Evolutionary conservation across 2,113 vertebrate species (phyloP).

Genomic region (Odocoileus hemionus): DNA sequence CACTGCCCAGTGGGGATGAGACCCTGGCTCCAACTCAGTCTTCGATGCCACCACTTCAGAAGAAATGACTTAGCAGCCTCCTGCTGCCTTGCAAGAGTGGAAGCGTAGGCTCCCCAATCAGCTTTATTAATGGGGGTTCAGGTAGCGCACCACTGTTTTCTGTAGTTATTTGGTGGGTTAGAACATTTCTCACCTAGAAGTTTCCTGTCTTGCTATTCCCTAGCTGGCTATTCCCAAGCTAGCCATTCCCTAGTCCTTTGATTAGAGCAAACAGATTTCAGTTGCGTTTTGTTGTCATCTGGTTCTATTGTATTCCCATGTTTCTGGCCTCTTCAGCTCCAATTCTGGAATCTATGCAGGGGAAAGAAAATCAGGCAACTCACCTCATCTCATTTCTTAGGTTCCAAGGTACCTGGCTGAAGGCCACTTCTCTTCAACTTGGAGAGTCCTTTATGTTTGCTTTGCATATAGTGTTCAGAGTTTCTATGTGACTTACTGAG

Average conservation of each 20-base stretch:
- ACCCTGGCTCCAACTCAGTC: not conserved
- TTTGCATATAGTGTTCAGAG: not conserved
- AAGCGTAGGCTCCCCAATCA: not conserved
- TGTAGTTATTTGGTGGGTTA: not conserved
- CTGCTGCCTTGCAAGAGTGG: not conserved
- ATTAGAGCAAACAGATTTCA: not conserved
- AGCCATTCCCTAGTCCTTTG: not conserved
- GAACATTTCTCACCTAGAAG: not conserved
- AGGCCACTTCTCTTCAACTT: not conserved
- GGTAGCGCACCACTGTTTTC: accelerated
- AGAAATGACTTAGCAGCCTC: not conserved
- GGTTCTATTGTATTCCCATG: not conserved
- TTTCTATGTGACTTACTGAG: not conserved
- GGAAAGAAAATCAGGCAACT: not conserved
- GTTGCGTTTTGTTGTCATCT: not conserved
- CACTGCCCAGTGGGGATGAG: accelerated
- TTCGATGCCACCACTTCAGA: not conserved
- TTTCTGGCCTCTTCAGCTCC: not conserved
- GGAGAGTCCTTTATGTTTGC: not conserved
- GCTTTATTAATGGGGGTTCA: not conserved
- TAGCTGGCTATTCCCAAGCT: not conserved
- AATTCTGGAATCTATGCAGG: not conserved
- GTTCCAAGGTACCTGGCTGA: not conserved
- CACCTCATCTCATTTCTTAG: not conserved
- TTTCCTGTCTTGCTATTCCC: not conserved